These are phyloP conservation scores for Campylorhamphus procurvoides DNA, from an alignment of 2,113 vertebrate species.

Conservation along the genomic window DNA sequence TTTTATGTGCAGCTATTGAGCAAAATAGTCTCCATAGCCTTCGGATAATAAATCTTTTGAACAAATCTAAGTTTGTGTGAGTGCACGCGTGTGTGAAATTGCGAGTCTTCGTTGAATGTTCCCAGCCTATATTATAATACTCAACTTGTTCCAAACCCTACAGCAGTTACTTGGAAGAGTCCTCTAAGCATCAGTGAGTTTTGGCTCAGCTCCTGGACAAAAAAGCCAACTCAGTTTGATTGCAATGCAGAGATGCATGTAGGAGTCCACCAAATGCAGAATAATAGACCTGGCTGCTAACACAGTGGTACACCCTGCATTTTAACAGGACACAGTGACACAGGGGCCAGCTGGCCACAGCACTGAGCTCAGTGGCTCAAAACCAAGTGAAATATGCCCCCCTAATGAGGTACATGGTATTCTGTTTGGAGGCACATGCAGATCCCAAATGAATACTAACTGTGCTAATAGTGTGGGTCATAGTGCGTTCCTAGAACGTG, in stretches of 20 bases:
- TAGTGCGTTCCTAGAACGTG: neutral
- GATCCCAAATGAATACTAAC: neutral
- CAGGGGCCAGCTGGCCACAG: neutral
- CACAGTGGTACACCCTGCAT: neutral
- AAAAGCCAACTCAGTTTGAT: conserved; percentile 2
- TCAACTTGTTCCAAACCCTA: conserved; percentile 31
- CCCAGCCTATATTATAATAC: neutral
- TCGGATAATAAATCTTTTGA: conserved; percentile 30
- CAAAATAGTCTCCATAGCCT: neutral
- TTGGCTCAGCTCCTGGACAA: conserved; percentile 27
- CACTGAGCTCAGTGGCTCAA: neutral
- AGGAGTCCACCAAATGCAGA: neutral
- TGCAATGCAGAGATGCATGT: neutral
- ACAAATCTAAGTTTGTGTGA: neutral
- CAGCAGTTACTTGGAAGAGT: conserved; percentile 50
- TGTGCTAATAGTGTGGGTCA: neutral
- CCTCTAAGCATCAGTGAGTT: neutral
- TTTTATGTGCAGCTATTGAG: conserved; percentile 30
- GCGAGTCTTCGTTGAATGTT: conserved; percentile 26
- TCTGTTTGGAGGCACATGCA: neutral
- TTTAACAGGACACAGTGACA: neutral
- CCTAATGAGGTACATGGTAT: neutral
- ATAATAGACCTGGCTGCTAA: conserved; percentile 46
- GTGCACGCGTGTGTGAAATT: neutral
- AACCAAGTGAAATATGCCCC: neutral